phyloP scores from a whole-genome alignment of 2,113 vertebrate species.

The Notothenia coriiceps region DNA sequence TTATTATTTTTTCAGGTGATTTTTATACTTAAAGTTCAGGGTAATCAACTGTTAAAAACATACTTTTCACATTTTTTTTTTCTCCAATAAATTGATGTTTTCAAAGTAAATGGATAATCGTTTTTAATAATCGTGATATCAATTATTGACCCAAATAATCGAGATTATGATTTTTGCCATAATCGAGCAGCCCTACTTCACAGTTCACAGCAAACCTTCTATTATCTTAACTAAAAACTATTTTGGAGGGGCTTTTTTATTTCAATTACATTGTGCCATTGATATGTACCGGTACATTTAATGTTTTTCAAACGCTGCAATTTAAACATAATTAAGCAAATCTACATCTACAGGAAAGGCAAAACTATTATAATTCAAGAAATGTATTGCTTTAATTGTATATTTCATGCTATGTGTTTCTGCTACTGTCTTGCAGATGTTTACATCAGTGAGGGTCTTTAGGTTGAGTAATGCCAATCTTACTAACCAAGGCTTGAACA shows the following conservation, averaged over 20 bases:
- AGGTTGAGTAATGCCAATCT: constrained; percentile 91
- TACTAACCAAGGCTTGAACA: constrained; percentile 96
- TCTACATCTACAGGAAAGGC: background rate
- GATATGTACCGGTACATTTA: background rate
- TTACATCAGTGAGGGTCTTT: constrained; percentile 95
- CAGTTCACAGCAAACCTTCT: background rate
- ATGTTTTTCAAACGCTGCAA: background rate
- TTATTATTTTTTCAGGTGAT: too few relatives aligned
- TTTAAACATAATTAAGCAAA: background rate
- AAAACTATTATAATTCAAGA: background rate
- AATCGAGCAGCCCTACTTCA: background rate
- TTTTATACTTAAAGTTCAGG: too few relatives aligned
- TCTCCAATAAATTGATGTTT: too few relatives aligned
- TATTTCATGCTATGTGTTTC: background rate
- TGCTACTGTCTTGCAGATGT: constrained; percentile 89
- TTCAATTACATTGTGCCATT: background rate
- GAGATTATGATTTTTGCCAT: too few relatives aligned
- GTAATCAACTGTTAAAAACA: too few relatives aligned
- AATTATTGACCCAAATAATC: too few relatives aligned
- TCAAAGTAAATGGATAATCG: too few relatives aligned
- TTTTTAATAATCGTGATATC: too few relatives aligned
- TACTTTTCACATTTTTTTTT: too few relatives aligned
- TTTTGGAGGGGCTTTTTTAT: background rate
- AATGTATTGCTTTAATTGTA: background rate
- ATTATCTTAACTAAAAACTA: background rate